These are phyloP conservation scores for Quadroppia sp. DNA, from an alignment of 2,888 invertebrate species.

Conservation along the genomic window DNA sequence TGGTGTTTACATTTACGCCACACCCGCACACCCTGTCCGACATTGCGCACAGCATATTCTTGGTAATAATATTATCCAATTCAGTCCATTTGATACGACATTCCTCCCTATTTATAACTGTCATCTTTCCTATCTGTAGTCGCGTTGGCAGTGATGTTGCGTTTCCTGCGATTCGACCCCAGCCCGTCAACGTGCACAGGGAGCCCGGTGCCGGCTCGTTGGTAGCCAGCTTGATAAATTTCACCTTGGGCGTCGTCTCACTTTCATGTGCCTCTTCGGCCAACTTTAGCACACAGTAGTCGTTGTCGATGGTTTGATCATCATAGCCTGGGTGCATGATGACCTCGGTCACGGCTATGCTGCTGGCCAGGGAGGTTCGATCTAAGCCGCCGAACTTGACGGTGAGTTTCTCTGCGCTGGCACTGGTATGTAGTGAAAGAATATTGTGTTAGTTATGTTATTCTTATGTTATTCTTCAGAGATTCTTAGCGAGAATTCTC, in stretches of 20 bases:
- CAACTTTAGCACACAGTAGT: slow-evolving; percentile 9
- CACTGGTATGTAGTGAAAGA: too few species aligned
- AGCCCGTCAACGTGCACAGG: slow-evolving; percentile 23
- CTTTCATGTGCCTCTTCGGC: background rate
- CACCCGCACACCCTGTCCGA: background rate
- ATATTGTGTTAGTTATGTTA: too few species aligned
- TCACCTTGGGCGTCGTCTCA: background rate
- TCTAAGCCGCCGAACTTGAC: background rate
- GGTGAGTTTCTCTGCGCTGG: background rate
- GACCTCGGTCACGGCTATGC: background rate
- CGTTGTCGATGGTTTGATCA: slow-evolving; percentile 7
- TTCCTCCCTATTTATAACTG: background rate
- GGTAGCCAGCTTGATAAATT: background rate
- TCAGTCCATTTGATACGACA: slow-evolving; percentile 14
- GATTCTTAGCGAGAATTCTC: too few species aligned
- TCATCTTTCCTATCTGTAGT: slow-evolving; percentile 11
- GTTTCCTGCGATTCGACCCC: slow-evolving; percentile 25
- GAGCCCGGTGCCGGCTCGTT: background rate
- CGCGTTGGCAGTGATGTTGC: background rate
- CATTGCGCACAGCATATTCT: slow-evolving; percentile 35
- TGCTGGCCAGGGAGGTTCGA: background rate
- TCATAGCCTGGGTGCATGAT: slow-evolving; percentile 18
- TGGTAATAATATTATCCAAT: background rate
- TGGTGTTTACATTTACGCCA: slow-evolving; percentile 17
- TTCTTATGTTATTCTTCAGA: too few species aligned